Percentiles rank a stretch among this genome's conserved stretches.
These are phyloP conservation scores for Philhelius pedissequus DNA, from an alignment of 2,888 invertebrate species.

Conservation along the genomic window DNA sequence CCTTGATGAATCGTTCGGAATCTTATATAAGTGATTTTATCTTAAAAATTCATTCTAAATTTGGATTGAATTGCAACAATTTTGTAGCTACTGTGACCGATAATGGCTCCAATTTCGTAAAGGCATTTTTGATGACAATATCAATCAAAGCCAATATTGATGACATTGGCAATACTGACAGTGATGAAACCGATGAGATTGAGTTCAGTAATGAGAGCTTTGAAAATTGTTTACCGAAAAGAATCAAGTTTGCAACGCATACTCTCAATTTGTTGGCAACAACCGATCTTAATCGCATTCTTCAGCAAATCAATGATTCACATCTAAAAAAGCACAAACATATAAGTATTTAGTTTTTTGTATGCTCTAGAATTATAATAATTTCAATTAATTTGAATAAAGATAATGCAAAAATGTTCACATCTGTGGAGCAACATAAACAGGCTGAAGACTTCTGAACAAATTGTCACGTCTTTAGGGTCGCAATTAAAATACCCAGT, in stretches of 20 bases:
- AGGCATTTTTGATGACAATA: no score
- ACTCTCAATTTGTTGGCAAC: constrained; percentile 49
- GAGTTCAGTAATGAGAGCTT: constrained; percentile 16
- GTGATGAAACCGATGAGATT: constrained; percentile 21
- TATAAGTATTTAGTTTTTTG: constrained; percentile 19
- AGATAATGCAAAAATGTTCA: constrained; percentile 18
- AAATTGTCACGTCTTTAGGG: constrained; percentile 30
- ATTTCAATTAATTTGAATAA: background rate
- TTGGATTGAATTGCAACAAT: background rate
- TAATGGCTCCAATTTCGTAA: background rate
- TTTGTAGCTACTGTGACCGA: background rate
- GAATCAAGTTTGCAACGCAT: constrained; percentile 46
- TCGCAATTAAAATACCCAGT: constrained; percentile 42
- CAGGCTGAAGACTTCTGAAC: constrained; percentile 41
- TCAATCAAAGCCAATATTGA: no score
- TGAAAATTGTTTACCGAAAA: constrained; percentile 22
- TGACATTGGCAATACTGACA: background rate
- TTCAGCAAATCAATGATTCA: constrained; percentile 10
- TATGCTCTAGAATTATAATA: constrained; percentile 10
- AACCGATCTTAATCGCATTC: constrained; percentile 29
- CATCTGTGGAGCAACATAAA: constrained; percentile 51
- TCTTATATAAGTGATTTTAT: constrained; percentile 8
- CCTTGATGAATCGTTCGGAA: background rate
- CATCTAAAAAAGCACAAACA: constrained; percentile 15
- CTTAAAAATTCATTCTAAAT: constrained; percentile 3